phyloP scores from a whole-genome alignment of 2,113 vertebrate genomes.

The Poecilia latipinna region DNA sequence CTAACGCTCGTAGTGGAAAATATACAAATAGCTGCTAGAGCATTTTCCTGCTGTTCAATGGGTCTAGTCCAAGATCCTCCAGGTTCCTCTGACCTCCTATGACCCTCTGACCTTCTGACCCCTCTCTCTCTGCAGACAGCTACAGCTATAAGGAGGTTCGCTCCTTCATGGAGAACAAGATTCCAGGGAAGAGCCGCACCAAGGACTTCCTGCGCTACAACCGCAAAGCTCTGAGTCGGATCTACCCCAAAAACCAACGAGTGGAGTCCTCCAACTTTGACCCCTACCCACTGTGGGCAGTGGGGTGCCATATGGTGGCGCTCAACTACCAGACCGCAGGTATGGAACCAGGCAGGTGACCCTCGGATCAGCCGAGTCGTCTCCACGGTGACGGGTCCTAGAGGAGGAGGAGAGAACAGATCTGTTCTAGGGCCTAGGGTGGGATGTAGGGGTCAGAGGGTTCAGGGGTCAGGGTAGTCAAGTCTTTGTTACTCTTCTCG shows the following conservation, averaged over 20 bases:
- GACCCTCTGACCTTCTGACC: too few species aligned
- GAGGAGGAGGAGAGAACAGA: too few species aligned
- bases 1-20: not conserved
- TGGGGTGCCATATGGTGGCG: slow-evolving; percentile 94
- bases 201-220: slow-evolving; percentile 89
- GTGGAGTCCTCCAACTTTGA: slow-evolving; percentile 98
- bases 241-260: slow-evolving; percentile 95
- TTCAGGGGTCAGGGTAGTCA: too few species aligned
- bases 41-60: too few species aligned
- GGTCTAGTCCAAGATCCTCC: too few species aligned
- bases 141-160: slow-evolving; percentile 92
- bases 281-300: slow-evolving; percentile 91
- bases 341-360: slow-evolving; percentile 49
- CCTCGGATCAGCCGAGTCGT: too few species aligned
- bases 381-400: not conserved
- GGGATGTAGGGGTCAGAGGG: too few species aligned
- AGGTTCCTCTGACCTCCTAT: too few species aligned
- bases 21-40: not conserved
- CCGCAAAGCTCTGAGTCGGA: slow-evolving; percentile 88
- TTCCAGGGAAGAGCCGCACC: slow-evolving; percentile 81
- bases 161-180: slow-evolving; percentile 96
- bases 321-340: slow-evolving; percentile 98
- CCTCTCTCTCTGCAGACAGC: slow-evolving; percentile 75
- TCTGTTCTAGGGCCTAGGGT: too few species aligned
- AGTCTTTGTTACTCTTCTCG: too few species aligned